Conservation (phyloP, 2,888 invertebrate genomes). For the Drosophila tanythrix region DNA sequence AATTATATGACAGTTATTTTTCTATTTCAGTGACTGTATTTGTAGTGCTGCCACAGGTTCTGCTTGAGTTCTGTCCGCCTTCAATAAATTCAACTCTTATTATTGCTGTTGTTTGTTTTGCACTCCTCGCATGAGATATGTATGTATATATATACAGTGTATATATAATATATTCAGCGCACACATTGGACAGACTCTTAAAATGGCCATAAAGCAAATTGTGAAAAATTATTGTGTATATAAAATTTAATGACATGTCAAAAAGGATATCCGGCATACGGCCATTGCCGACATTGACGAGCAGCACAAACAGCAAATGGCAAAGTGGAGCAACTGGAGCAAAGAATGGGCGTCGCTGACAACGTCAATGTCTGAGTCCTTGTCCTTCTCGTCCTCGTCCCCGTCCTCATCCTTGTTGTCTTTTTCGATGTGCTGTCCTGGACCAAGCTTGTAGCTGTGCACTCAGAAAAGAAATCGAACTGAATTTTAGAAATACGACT, state of each 20-base stretch:
- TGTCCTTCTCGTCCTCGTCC: not conserved
- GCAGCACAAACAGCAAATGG: conserved; percentile 53
- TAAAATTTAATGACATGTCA: conserved; percentile 82
- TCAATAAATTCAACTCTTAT: conserved; percentile 45
- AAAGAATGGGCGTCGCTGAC: conserved; percentile 36
- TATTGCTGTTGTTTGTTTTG: conserved; percentile 44
- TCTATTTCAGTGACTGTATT: not conserved
- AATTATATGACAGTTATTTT: conserved; percentile 4
- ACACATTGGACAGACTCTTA: conserved; percentile 70
- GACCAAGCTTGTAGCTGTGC: conserved; percentile 18
- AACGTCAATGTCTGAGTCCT: conserved; percentile 30
- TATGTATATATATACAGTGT: conserved; percentile 3
- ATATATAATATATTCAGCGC: conserved; percentile 61
- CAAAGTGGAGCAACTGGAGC: conserved; percentile 31
- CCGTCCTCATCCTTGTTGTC: conserved; percentile 6
- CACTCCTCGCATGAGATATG: conserved; percentile 3
- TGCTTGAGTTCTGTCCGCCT: conserved; percentile 22
- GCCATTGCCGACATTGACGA: conserved; percentile 57
- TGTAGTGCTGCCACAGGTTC: not conserved
- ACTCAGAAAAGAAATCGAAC: not conserved
- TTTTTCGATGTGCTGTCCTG: conserved; percentile 42
- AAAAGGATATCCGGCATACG: conserved; percentile 81
- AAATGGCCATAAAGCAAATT: conserved; percentile 79
- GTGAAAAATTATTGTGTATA: conserved; percentile 81
- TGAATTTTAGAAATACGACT: not conserved